Base-by-base conservation (phyloP, 2,888 invertebrate genomes). In the Apodemia zela region DNA sequence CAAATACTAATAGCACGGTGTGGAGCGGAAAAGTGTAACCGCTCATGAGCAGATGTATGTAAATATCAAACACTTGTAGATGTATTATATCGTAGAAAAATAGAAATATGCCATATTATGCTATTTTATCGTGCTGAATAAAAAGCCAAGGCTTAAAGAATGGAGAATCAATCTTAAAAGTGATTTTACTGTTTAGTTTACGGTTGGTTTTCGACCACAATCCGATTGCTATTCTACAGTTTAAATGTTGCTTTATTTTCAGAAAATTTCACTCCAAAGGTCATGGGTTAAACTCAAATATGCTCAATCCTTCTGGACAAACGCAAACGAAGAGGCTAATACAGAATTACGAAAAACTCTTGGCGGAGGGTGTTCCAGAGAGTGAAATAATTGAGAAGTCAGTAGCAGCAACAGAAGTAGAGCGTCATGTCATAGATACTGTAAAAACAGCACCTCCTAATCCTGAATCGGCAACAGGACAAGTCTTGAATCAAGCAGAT, bases 211-310 rank as follows among this genome's bases (percentile, higher is more conserved):
- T n/a, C n/a, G n/a, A n/a, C n/a, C n/a, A n/a, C n/a, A n/a, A n/a
- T n/a, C n/a, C n/a, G n/a, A n/a, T n/a, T n/a, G n/a, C n/a, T n/a
- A n/a, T 1, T 33, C 2, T 7, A 8, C 7, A 33, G 10, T 33
- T 10, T 33, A 10, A 33, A 33, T 33, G 33, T 33, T 10, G 8
- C 7, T 10, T 33, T 38, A 59, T 21, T 59, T 38, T 38, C 82
- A 96, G 96, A 18, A 93, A 94, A 82, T 95, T 95, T 72, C 95
- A 96, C 68, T 92, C 93, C 65, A 85, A 92, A 59, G 89, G 93
- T 21, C 93, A 91, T 68, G 92, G 93, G 33, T 76, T 93, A 60
- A 93, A 93, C 51, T 83, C 90, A 3, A 94, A 93, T 72, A 82
- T 96, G 73, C 78, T 86, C 0, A 93, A 89, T 71, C 81, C 78